Evolutionary conservation across 2,113 vertebrate genomes (phyloP).

Genomic region (Rhabdornis inornatus): DNA sequence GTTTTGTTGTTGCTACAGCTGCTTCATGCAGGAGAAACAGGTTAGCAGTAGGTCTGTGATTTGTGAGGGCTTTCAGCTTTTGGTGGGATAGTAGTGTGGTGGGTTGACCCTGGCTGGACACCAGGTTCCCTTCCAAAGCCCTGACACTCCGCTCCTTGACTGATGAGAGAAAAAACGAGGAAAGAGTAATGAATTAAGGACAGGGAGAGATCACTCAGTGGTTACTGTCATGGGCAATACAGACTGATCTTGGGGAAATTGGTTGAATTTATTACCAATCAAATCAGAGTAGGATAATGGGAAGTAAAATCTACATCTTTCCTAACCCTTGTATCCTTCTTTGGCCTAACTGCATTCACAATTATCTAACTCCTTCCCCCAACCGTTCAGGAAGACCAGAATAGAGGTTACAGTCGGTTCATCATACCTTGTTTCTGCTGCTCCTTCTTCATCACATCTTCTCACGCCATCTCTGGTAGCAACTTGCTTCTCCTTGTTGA

Average conservation of each 20-base stretch:
- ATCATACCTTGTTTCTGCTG: background rate
- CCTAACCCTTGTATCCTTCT: background rate
- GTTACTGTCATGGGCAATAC: background rate
- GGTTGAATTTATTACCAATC: background rate
- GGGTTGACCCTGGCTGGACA: background rate
- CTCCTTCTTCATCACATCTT: background rate
- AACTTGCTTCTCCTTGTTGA: background rate
- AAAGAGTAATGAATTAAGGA: background rate
- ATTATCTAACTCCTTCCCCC: background rate
- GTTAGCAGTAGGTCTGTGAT: background rate
- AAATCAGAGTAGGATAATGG: background rate
- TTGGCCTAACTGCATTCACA: background rate
- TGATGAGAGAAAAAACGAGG: background rate
- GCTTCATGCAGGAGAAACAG: background rate
- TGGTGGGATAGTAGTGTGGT: background rate
- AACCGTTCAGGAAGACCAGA: accelerated
- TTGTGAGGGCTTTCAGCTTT: background rate
- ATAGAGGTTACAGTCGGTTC: background rate
- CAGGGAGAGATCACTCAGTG: background rate
- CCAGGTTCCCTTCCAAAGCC: background rate
- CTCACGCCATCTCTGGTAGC: background rate
- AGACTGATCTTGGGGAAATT: background rate
- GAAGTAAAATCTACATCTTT: background rate
- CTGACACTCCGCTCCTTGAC: background rate
- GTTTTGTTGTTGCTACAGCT: background rate